These are phyloP conservation scores for Anser brachyrhynchus DNA, from an alignment of 2,113 vertebrate genomes.

Conservation along the genomic window DNA sequence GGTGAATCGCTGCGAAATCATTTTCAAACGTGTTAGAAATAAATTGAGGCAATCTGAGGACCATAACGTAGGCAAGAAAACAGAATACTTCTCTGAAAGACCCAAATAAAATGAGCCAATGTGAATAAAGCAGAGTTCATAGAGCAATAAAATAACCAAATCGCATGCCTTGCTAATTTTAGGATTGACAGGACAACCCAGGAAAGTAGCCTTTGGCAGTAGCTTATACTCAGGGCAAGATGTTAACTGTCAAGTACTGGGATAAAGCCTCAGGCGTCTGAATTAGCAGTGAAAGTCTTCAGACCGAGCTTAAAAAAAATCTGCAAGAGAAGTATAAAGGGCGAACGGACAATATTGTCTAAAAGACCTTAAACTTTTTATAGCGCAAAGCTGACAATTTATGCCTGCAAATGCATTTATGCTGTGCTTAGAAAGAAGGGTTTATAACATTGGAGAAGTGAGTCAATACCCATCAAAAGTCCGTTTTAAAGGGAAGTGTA, in stretches of 20 bases:
- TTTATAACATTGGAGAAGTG: not conserved
- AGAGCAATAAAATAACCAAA: not conserved
- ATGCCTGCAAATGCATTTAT: not conserved
- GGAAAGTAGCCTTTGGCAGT: constrained; percentile 59
- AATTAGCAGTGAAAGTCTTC: constrained; percentile 62
- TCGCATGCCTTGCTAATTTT: constrained; percentile 44
- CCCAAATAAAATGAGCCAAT: not conserved
- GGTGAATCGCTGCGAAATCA: not conserved
- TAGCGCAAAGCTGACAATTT: not conserved
- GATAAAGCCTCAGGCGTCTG: constrained; percentile 72
- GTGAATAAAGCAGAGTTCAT: not conserved
- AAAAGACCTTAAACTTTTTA: not conserved
- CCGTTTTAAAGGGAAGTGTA: not conserved
- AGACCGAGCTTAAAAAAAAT: not conserved
- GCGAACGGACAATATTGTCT: constrained; percentile 20
- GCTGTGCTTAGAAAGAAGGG: not conserved
- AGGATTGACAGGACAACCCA: constrained; percentile 45
- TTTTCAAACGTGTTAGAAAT: not conserved
- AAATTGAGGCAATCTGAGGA: not conserved
- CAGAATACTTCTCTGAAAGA: not conserved
- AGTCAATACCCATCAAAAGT: not conserved
- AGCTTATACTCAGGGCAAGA: constrained; percentile 51
- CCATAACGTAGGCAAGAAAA: not conserved
- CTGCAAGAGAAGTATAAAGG: not conserved
- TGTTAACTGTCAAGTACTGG: constrained; percentile 72